phyloP scores from a whole-genome alignment of 2,113 vertebrate species.

The Pangasianodon gigas region DNA sequence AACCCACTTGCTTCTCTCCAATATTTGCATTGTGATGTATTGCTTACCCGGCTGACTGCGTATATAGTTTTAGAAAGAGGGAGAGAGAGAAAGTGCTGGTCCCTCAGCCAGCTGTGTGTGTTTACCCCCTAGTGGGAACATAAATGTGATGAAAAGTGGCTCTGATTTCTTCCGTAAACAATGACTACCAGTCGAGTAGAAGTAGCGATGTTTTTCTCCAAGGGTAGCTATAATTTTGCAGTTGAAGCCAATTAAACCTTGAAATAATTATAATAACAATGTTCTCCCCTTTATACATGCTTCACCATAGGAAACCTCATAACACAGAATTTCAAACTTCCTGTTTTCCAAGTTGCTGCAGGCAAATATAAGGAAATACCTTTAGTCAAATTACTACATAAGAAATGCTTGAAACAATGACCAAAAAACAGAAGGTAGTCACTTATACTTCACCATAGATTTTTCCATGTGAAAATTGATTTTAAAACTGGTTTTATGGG shows the following conservation, averaged over 20 bases:
- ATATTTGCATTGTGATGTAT: not conserved
- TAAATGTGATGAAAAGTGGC: slow-evolving; percentile 10
- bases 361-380: not conserved
- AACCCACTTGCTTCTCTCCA: not conserved
- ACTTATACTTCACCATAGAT: not conserved
- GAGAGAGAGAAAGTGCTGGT: not conserved
- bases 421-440: not conserved
- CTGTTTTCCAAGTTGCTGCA: not conserved
- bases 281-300: not conserved
- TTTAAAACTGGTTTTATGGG: not conserved
- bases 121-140: slow-evolving; percentile 14
- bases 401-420: not conserved
- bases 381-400: not conserved
- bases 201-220: not conserved
- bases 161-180: not conserved
- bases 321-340: not conserved
- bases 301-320: not conserved
- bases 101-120: not conserved
- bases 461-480: not conserved
- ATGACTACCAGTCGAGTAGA: slow-evolving; percentile 5
- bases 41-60: not conserved
- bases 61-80: not conserved
- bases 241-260: not conserved
- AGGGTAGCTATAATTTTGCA: not conserved
- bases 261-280: not conserved